phyloP scores from a whole-genome alignment of 2,888 invertebrate species.

The Magallana nippona region DNA sequence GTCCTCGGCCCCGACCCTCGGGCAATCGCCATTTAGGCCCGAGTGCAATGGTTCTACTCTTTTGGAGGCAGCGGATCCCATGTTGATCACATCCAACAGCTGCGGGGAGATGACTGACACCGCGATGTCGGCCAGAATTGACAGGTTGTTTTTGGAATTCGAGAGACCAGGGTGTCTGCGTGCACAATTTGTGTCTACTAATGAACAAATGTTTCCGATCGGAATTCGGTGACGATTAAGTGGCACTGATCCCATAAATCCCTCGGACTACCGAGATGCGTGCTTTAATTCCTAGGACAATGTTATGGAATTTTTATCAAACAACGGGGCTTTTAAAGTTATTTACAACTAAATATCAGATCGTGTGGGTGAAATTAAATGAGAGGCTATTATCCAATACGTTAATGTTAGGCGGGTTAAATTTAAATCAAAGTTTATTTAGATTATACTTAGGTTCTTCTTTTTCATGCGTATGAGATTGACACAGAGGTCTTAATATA shows the following conservation, averaged over 20 bases:
- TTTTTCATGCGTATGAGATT: not conserved
- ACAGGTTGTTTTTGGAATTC: conserved; percentile 2
- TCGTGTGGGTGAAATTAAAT: conserved; percentile 31
- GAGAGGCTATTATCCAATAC: conserved; percentile 18
- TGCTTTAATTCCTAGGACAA: conserved; percentile 7
- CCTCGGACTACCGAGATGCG: not conserved
- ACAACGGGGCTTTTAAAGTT: conserved; percentile 20
- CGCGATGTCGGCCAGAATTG: not conserved
- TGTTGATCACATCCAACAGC: not conserved
- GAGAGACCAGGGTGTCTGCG: not conserved
- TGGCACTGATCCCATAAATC: not conserved
- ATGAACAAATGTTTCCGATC: not conserved
- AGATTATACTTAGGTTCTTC: conserved; percentile 16
- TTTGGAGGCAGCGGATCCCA: conserved; percentile 9
- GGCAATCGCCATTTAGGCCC: not conserved
- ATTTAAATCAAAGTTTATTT: conserved; percentile 27
- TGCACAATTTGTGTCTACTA: not conserved
- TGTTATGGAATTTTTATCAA: conserved; percentile 13
- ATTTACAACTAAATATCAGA: conserved; percentile 29
- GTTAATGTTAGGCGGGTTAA: conserved; percentile 10
- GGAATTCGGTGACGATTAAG: conserved; percentile 17
- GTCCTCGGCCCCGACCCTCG: not conserved
- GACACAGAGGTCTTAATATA: not conserved
- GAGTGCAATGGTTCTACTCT: not conserved
- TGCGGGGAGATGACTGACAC: not conserved